Evolutionary conservation across 2,888 invertebrate species (phyloP), one percentile per base, ranked within the genome.

Genomic region (Drosophila rellima): DNA sequence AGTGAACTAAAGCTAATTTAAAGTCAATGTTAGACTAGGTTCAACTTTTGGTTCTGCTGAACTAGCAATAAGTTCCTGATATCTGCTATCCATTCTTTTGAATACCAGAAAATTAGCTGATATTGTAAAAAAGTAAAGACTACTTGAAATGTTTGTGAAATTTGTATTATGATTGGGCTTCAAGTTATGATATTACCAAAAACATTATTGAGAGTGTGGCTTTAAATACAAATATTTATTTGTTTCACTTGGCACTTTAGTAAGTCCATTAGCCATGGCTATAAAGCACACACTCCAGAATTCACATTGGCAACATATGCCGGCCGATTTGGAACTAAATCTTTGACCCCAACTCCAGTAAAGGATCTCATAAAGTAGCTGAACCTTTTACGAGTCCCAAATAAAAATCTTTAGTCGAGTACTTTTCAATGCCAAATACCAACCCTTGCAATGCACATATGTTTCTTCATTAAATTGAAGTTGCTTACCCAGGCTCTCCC

Each of bases 391-490:
- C 6, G 35, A 33, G 68, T 57, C 73, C 74, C 69, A 55, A 55
- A 65, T 48, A 42, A 40, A 37, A 37, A 69, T 80, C 74, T 68
- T 68, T 71, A 74, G 76, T 78, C 66, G 66, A 75, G 73, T 78
- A 68, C 81, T 78, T 83, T 81, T 73, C 86, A 83, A 74, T 81
- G 69, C 66, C 73, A 57, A 40, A 70, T 45, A 60, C 54, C 59
- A 62, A 57, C 76, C 70, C 74, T 60, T 79, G 74, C 76, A 74
- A 72, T 74, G 52, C 76, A 63, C 76, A 82, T 77, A 82, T 82
- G 80, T 82, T 68, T 70, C 75, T 54, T 73, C 88, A 85, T 84
- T 78, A 84, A 82, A 84, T 88, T 56, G 67, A 85, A 88, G 85
- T 84, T 83, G 78, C 76, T 71, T 57, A 50, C 56, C 47, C 73